A percentile compares a stretch with the other conserved stretches of the same genome.
Conservation (phyloP, 2,113 vertebrate species). For the Hyperoodon ampullatus region DNA sequence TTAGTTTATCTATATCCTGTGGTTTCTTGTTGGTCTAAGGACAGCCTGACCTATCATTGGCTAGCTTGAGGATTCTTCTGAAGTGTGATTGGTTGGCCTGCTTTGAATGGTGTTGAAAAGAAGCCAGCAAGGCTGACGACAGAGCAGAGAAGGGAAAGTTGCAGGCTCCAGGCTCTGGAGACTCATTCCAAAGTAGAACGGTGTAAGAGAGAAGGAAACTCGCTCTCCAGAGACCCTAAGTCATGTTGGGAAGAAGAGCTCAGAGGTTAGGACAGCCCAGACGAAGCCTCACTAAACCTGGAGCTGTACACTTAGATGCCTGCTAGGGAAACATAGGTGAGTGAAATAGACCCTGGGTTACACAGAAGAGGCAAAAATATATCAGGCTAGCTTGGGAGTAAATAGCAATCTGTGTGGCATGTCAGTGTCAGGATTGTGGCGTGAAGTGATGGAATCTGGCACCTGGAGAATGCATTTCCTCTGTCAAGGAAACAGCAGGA, state of each 20-base stretch:
- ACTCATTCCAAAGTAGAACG: slow-evolving; percentile 13
- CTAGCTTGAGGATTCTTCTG: neutral
- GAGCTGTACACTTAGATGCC: no score
- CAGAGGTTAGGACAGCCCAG: no score
- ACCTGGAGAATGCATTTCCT: neutral
- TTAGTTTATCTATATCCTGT: slow-evolving; percentile 57
- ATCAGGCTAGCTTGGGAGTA: neutral
- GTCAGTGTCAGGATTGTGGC: fast-evolving
- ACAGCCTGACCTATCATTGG: neutral
- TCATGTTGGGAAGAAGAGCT: neutral
- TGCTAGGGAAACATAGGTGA: neutral
- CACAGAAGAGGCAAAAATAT: neutral
- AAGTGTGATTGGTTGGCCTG: neutral
- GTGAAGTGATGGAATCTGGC: neutral
- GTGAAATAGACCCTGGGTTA: neutral
- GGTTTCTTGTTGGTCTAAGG: slow-evolving; percentile 60
- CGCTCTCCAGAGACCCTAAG: neutral
- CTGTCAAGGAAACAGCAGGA: neutral
- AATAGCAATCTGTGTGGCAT: neutral
- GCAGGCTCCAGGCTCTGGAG: neutral
- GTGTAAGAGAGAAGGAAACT: neutral
- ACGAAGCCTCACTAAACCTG: neutral
- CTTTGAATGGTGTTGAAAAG: slow-evolving; percentile 37
- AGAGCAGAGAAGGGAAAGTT: slow-evolving; percentile 35
- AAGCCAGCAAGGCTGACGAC: neutral